phyloP scores from a whole-genome alignment of 2,113 vertebrate species.

The Burhinus bistriatus region DNA sequence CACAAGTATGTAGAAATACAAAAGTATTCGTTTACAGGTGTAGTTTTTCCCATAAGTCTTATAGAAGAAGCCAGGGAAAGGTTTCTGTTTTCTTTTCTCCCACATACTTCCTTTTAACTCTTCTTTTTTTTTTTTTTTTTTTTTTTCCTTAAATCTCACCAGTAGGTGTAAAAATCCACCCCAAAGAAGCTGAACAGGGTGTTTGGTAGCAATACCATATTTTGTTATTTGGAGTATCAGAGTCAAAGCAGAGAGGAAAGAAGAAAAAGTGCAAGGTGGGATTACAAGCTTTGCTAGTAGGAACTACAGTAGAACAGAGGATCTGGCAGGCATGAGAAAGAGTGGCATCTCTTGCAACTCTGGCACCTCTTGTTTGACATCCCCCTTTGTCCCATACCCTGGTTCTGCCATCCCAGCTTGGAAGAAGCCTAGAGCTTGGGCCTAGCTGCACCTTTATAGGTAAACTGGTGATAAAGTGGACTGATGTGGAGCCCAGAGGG shows the following conservation, averaged over 20 bases:
- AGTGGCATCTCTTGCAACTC: neutral
- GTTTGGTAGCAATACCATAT: neutral
- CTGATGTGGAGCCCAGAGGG: neutral
- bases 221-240: neutral
- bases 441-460: neutral
- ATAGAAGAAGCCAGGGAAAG: neutral
- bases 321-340: neutral
- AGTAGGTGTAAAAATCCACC: neutral
- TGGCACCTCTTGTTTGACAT: neutral
- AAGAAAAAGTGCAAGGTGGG: neutral
- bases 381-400: neutral
- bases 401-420: neutral
- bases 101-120: neutral
- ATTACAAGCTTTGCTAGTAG: neutral
- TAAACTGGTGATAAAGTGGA: neutral
- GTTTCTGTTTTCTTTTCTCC: neutral
- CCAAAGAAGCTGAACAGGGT: neutral
- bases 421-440: neutral
- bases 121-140: neutral
- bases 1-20: neutral
- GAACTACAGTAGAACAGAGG: neutral
- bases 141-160: neutral
- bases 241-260: neutral
- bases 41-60: neutral
- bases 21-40: neutral